Percentiles rank a stretch among this genome's conserved stretches.
phyloP scores from a whole-genome alignment of 2,888 invertebrate genomes.

The Criorhina ranunculi region DNA sequence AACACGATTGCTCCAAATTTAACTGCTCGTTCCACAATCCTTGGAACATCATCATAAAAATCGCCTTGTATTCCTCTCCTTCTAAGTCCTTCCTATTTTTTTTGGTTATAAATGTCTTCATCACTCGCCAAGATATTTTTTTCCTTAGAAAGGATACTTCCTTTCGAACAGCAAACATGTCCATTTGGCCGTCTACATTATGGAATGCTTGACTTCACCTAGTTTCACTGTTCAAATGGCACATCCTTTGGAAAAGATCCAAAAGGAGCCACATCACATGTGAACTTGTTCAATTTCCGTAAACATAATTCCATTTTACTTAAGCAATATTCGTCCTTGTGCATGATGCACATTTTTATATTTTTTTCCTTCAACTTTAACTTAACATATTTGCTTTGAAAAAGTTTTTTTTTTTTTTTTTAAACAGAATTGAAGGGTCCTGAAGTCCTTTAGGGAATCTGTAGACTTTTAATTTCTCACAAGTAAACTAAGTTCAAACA shows the following conservation, averaged over 20 bases:
- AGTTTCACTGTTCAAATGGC: background rate
- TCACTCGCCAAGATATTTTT: background rate
- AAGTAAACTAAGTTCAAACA: background rate
- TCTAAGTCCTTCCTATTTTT: background rate
- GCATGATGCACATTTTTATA: background rate
- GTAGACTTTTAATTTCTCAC: background rate
- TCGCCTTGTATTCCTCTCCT: too few relatives aligned
- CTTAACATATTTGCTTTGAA: background rate
- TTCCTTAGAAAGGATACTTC: background rate
- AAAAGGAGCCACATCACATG: conserved; percentile 19
- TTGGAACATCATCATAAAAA: too few relatives aligned
- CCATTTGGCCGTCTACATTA: background rate
- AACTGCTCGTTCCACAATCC: too few relatives aligned
- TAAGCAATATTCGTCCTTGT: conserved; percentile 42
- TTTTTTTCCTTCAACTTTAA: background rate
- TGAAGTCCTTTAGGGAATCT: too few relatives aligned
- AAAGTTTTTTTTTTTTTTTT: background rate
- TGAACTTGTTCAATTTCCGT: background rate
- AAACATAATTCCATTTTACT: conserved; percentile 34
- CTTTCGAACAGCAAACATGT: background rate
- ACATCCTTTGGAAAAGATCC: conserved; percentile 24
- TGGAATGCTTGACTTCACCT: background rate
- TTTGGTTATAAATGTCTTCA: conserved; percentile 3
- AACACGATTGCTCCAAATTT: too few relatives aligned
- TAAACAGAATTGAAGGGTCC: background rate